phyloP scores from a whole-genome alignment of 2,113 vertebrate genomes.

The Ploceus nigricollis region DNA sequence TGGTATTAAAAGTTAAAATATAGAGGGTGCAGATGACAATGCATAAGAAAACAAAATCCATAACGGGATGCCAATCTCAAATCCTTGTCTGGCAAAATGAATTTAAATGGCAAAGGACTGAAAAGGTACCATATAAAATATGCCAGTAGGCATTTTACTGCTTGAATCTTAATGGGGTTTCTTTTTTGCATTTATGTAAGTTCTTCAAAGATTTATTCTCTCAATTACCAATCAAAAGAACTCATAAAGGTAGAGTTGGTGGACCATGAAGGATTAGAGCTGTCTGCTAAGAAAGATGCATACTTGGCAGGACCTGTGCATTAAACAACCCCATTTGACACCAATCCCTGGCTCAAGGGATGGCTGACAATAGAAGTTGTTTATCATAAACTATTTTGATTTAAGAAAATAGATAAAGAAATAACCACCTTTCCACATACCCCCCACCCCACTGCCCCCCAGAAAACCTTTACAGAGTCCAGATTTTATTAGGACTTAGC shows the following conservation, averaged over 20 bases:
- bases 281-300: conserved; percentile 51
- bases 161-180: conserved; percentile 45
- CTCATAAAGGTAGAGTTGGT: conserved; percentile 49
- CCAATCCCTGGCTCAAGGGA: background rate
- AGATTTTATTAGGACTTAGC: background rate
- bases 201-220: conserved; percentile 71
- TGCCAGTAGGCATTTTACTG: conserved; percentile 30
- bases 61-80: conserved; percentile 20
- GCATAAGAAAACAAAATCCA: conserved; percentile 36
- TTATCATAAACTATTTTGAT: background rate
- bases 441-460: accelerated
- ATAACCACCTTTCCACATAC: background rate
- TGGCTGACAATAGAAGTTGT: background rate
- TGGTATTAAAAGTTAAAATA: conserved; percentile 45
- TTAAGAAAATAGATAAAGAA: background rate
- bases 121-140: conserved; percentile 46
- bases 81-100: conserved; percentile 43
- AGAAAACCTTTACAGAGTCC: background rate
- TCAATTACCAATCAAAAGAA: conserved; percentile 71
- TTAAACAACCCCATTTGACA: background rate
- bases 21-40: conserved; percentile 9
- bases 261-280: conserved; percentile 58
- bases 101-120: conserved; percentile 20
- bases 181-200: conserved; percentile 57
- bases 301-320: background rate